Percentiles rank a stretch among this genome's conserved stretches.
Evolutionary conservation across 2,888 invertebrate genomes (phyloP).

Genomic region (Eupithecia abbreviata): DNA sequence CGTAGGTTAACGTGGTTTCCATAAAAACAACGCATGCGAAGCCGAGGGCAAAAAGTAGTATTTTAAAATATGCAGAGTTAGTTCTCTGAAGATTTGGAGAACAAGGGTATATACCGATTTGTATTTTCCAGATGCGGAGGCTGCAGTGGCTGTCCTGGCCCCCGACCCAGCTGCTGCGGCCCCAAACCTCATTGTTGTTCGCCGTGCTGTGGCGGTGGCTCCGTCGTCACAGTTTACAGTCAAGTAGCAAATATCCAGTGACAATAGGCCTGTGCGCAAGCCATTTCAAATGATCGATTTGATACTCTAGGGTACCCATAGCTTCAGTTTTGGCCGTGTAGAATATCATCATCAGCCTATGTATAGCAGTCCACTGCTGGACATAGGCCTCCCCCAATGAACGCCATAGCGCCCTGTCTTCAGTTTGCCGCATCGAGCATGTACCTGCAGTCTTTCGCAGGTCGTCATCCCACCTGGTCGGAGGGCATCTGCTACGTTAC

Average conservation of each 20-base stretch:
- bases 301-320: not conserved
- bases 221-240: conserved; percentile 82
- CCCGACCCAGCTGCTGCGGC: conserved; percentile 43
- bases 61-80: too few relatives aligned
- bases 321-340: not conserved
- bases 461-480: too few relatives aligned
- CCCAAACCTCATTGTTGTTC: conserved; percentile 55
- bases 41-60: too few relatives aligned
- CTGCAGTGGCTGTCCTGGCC: conserved; percentile 51
- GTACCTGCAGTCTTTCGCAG: too few relatives aligned
- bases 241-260: conserved; percentile 83
- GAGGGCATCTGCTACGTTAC: not conserved
- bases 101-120: not conserved
- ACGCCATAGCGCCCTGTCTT: too few relatives aligned
- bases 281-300: conserved; percentile 30
- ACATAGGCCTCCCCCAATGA: too few relatives aligned
- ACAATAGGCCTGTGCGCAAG: conserved; percentile 50
- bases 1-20: too few relatives aligned
- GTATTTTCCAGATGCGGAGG: conserved; percentile 42
- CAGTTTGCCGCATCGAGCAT: too few relatives aligned
- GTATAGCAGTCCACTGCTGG: too few relatives aligned
- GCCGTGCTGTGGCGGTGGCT: conserved; percentile 60
- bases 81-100: not conserved
- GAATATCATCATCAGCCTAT: too few relatives aligned
- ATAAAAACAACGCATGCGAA: too few relatives aligned